Percentiles rank a stretch among this genome's conserved stretches.
These are phyloP conservation scores for Temnothorax ravouxi DNA, from an alignment of 2,888 invertebrate species.

Conservation along the genomic window DNA sequence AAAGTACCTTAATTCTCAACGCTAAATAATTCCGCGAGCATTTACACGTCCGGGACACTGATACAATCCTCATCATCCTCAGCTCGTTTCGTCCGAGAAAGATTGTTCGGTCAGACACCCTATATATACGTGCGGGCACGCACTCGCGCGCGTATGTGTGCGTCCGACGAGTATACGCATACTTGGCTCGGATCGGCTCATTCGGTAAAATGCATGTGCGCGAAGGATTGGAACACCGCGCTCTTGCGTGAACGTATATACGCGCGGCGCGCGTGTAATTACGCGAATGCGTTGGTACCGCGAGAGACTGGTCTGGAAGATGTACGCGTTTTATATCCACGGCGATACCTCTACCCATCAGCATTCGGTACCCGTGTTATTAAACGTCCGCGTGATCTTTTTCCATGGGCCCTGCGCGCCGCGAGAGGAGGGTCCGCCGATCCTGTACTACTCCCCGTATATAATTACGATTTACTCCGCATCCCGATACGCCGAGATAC, in stretches of 20 bases:
- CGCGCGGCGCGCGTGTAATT: slow-evolving; percentile 46
- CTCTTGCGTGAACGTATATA: slow-evolving; percentile 32
- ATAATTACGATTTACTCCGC: slow-evolving; percentile 76
- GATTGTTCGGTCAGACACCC: slow-evolving; percentile 35
- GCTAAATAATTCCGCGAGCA: slow-evolving; percentile 32
- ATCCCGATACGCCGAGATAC: slow-evolving; percentile 71
- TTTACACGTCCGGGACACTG: slow-evolving; percentile 21
- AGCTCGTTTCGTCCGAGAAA: slow-evolving; percentile 42
- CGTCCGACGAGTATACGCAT: not conserved
- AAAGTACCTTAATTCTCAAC: not conserved
- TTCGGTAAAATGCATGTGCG: slow-evolving; percentile 16
- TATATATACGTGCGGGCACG: not conserved
- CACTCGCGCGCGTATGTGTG: not conserved
- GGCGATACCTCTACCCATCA: slow-evolving; percentile 65
- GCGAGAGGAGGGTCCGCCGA: slow-evolving; percentile 68
- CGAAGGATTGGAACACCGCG: slow-evolving; percentile 28
- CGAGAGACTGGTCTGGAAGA: slow-evolving; percentile 54
- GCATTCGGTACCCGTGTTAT: slow-evolving; percentile 75
- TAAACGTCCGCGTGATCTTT: slow-evolving; percentile 75
- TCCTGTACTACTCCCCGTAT: slow-evolving; percentile 69
- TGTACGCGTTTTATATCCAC: slow-evolving; percentile 56
- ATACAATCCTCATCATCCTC: slow-evolving; percentile 36
- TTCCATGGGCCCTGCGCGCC: slow-evolving; percentile 67
- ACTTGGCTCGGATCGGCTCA: not conserved
- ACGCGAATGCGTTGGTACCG: slow-evolving; percentile 50